Evolutionary conservation across 2,888 invertebrate species (phyloP).

Genomic region (Odontocolon sp.): DNA sequence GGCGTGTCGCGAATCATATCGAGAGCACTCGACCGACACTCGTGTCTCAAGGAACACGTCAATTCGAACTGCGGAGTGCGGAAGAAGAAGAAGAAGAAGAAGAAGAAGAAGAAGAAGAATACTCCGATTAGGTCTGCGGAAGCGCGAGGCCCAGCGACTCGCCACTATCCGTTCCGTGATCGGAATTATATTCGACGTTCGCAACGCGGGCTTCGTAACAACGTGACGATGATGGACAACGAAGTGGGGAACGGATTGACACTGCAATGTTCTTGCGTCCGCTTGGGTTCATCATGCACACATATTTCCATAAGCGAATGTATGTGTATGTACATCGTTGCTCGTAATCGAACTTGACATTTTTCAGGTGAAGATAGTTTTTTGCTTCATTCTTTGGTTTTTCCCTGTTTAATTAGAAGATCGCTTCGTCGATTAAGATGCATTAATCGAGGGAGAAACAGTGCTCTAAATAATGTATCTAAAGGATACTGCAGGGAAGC

Average conservation of each 20-base stretch:
- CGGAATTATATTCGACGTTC: slow-evolving; percentile 26
- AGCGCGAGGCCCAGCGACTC: slow-evolving; percentile 1
- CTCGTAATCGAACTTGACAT: too few relatives aligned
- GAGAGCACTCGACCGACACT: too few relatives aligned
- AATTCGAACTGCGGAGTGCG: background rate
- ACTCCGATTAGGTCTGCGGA: slow-evolving; percentile 3
- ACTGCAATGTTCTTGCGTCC: background rate
- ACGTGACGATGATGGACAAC: background rate
- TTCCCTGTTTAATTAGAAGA: too few relatives aligned
- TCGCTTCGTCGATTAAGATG: too few relatives aligned
- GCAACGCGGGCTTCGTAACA: background rate
- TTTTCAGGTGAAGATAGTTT: too few relatives aligned
- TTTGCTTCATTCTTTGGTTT: too few relatives aligned
- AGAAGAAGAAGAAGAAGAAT: too few relatives aligned
- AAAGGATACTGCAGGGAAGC: too few relatives aligned
- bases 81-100: too few relatives aligned
- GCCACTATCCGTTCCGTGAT: slow-evolving; percentile 6
- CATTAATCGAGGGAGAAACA: too few relatives aligned
- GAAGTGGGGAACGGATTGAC: background rate
- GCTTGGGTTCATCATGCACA: background rate
- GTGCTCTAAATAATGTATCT: too few relatives aligned
- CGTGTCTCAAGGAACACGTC: background rate
- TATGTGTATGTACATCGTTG: too few relatives aligned
- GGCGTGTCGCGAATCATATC: background rate
- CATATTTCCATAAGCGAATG: background rate